Percentiles rank a stretch among this genome's conserved stretches.
Evolutionary conservation across 2,888 invertebrate species (phyloP).

Genomic region (Pristionchus exspectatus): DNA sequence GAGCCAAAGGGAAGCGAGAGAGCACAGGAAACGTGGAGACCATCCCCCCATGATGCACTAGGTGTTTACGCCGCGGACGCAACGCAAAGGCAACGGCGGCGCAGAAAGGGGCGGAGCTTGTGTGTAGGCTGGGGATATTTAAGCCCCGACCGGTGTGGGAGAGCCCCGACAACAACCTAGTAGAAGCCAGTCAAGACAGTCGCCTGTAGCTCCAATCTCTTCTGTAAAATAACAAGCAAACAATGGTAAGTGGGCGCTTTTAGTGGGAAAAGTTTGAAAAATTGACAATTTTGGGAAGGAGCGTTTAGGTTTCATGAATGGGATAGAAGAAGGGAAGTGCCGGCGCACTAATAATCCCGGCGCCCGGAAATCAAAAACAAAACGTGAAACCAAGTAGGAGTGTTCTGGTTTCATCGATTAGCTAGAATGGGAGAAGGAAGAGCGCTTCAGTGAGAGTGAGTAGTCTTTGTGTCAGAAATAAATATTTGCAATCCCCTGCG

Average conservation of each 20-base stretch:
- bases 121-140: slow-evolving; percentile 4
- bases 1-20: neutral
- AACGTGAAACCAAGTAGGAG: no score
- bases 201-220: neutral
- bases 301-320: neutral
- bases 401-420: neutral
- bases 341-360: neutral
- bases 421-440: neutral
- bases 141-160: neutral
- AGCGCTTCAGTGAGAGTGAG: no score
- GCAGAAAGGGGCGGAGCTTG: neutral
- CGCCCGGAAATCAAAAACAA: no score
- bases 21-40: neutral
- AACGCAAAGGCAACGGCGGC: neutral
- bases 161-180: neutral
- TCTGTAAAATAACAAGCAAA: neutral
- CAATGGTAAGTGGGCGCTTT: neutral
- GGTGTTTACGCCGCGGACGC: slow-evolving; percentile 26
- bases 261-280: neutral
- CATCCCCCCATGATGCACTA: neutral
- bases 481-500: neutral
- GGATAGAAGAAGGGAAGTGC: neutral
- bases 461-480: no score
- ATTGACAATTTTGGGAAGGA: neutral
- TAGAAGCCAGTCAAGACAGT: neutral